Percentiles rank a stretch among this genome's conserved stretches.
These are phyloP conservation scores for Agriopis marginaria DNA, from an alignment of 2,888 invertebrate genomes.

Conservation along the genomic window DNA sequence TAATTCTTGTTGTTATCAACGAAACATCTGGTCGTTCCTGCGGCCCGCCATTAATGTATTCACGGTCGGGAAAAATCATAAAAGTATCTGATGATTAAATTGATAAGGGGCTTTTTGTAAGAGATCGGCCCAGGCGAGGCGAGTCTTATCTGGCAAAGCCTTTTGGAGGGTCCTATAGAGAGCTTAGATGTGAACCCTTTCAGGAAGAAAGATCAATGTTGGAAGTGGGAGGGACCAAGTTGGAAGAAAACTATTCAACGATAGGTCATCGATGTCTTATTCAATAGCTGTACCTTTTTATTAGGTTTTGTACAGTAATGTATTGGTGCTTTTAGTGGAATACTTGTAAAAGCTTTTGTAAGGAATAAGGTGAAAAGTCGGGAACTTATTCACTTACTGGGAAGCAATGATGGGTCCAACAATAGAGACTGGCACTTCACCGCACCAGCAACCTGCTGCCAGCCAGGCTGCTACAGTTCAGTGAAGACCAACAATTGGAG, in stretches of 20 bases:
- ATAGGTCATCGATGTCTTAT: constrained; percentile 5
- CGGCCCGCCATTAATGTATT: constrained; percentile 56
- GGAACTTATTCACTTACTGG: background rate
- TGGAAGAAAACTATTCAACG: constrained; percentile 29
- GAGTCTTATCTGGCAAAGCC: constrained; percentile 74
- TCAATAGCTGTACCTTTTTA: constrained; percentile 4
- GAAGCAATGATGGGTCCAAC: background rate
- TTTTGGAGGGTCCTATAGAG: constrained; percentile 63
- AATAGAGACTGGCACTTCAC: no score
- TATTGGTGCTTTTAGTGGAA: background rate
- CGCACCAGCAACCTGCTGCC: no score
- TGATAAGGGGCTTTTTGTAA: constrained; percentile 70
- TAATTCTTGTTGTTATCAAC: constrained; percentile 59
- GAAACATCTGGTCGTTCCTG: constrained; percentile 49
- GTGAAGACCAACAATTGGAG: no score
- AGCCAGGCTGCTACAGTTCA: no score
- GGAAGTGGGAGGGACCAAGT: constrained; percentile 42
- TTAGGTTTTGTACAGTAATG: constrained; percentile 1
- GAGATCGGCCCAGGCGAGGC: constrained; percentile 64
- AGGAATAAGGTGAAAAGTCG: background rate
- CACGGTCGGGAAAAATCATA: constrained; percentile 46
- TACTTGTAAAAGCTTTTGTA: background rate
- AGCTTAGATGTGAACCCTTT: constrained; percentile 76
- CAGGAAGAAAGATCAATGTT: constrained; percentile 70
- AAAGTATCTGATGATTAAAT: constrained; percentile 73